Percentiles rank a stretch among this genome's conserved stretches.
Evolutionary conservation across 37 sponge, comb jelly and placozoan species (phyloP).

Genomic region (Cliona cf. orientalis): DNA sequence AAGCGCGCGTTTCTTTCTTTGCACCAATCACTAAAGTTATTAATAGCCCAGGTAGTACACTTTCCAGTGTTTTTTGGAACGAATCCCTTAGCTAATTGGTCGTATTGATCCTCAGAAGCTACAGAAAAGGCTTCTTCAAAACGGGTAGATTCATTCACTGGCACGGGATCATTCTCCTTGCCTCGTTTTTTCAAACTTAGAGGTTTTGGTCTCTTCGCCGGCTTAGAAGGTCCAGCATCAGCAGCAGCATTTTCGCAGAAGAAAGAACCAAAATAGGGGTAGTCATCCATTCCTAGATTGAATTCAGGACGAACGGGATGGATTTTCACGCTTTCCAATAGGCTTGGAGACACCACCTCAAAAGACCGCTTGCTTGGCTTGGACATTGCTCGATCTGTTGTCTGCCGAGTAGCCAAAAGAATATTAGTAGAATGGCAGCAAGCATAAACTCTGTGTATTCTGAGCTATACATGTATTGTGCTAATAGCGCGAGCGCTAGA

Average conservation of each 20-base stretch:
- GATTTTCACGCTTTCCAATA: background rate
- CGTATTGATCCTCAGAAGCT: background rate
- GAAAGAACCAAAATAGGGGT: background rate
- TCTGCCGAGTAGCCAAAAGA: too few species aligned
- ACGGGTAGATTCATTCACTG: background rate
- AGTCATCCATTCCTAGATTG: background rate
- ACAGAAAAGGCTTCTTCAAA: background rate
- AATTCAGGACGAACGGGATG: background rate
- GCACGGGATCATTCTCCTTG: background rate
- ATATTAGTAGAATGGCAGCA: too few species aligned
- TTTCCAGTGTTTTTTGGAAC: background rate
- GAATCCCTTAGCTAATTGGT: background rate
- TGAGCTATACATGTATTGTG: too few species aligned
- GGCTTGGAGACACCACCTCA: too few species aligned
- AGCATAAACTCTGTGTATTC: too few species aligned
- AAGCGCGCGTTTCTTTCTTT: background rate
- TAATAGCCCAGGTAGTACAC: constrained; percentile 3
- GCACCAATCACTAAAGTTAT: background rate
- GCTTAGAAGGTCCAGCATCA: background rate
- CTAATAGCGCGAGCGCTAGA: too few species aligned
- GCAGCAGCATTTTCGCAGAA: background rate
- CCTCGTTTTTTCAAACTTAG: background rate
- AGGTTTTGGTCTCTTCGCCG: background rate
- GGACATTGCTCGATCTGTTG: too few species aligned
- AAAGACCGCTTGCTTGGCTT: too few species aligned